These are phyloP conservation scores for Sanderia malayensis DNA, from an alignment of 30 jellyfish, hydroid and myxozoan species.

Conservation along the genomic window DNA sequence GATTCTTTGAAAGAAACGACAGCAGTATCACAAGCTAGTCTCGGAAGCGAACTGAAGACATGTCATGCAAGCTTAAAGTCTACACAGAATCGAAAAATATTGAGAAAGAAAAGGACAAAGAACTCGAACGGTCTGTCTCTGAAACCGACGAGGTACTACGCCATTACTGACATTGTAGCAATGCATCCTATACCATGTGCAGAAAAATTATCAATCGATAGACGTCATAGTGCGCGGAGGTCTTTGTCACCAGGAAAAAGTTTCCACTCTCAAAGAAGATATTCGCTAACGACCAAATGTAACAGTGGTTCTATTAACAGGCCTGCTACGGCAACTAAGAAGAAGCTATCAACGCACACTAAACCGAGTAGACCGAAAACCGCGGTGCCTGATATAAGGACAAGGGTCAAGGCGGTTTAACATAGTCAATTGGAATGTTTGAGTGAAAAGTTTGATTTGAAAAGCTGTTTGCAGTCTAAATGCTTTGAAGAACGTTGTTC, in stretches of 20 bases:
- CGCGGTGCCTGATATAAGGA: constrained; percentile 19
- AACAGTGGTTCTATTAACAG: too few relatives aligned
- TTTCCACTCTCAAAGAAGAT: constrained; percentile 41
- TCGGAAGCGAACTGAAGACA: not conserved
- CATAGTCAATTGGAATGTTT: not conserved
- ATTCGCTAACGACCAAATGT: constrained; percentile 33
- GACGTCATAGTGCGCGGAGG: not conserved
- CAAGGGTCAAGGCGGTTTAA: not conserved
- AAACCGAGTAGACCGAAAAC: constrained; percentile 49
- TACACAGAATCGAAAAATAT: not conserved
- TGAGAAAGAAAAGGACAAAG: not conserved
- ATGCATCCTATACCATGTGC: constrained; percentile 43
- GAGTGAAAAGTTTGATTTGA: too few relatives aligned
- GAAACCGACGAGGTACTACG: constrained; percentile 37
- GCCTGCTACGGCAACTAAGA: constrained; percentile 28
- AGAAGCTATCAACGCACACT: constrained; percentile 1
- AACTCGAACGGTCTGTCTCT: constrained; percentile 11
- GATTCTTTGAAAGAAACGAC: not conserved
- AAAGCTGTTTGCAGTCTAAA: too few relatives aligned
- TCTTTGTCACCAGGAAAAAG: constrained; percentile 53
- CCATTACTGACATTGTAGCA: constrained; percentile 30
- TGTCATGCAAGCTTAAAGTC: not conserved
- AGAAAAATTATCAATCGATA: constrained; percentile 27
- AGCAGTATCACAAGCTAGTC: not conserved
- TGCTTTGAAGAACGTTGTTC: too few relatives aligned